Conservation (phyloP, 2,888 invertebrate species). For the Orthonevra nobilis region DNA sequence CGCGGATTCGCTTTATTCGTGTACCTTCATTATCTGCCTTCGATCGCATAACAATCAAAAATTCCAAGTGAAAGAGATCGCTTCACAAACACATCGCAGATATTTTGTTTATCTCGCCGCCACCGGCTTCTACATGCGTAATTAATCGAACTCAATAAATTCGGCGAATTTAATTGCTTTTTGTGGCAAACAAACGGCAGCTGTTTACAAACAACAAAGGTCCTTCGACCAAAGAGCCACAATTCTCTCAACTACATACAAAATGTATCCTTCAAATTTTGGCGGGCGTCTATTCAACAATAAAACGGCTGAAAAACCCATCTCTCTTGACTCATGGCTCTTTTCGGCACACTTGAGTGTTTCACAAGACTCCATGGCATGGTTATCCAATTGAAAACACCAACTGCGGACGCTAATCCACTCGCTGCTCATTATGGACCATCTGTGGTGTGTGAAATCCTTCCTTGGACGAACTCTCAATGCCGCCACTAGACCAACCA, state of each 20-base stretch:
- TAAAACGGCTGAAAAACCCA: conserved; percentile 7
- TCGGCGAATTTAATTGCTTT: conserved; percentile 8
- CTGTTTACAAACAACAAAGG: conserved; percentile 17
- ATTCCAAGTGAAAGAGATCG: too few species aligned
- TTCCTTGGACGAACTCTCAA: conserved; percentile 10
- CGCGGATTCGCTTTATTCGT: too few species aligned
- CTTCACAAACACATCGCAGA: neutral
- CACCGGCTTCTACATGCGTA: too few species aligned
- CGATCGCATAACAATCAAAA: too few species aligned
- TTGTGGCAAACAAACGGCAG: conserved; percentile 18
- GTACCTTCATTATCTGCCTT: too few species aligned
- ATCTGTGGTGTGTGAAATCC: conserved; percentile 27
- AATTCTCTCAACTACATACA: too few species aligned
- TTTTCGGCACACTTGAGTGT: conserved; percentile 1
- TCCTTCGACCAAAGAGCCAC: neutral
- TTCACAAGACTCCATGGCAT: neutral
- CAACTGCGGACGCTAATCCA: neutral
- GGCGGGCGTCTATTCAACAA: neutral
- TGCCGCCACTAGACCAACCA: neutral
- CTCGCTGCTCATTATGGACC: neutral
- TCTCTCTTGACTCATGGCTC: conserved; percentile 6
- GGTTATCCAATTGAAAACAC: neutral
- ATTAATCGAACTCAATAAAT: too few species aligned
- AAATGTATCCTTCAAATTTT: neutral
- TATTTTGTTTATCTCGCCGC: too few species aligned